Base-by-base conservation (phyloP, 2,113 vertebrate genomes). In the Pitta sordida region DNA sequence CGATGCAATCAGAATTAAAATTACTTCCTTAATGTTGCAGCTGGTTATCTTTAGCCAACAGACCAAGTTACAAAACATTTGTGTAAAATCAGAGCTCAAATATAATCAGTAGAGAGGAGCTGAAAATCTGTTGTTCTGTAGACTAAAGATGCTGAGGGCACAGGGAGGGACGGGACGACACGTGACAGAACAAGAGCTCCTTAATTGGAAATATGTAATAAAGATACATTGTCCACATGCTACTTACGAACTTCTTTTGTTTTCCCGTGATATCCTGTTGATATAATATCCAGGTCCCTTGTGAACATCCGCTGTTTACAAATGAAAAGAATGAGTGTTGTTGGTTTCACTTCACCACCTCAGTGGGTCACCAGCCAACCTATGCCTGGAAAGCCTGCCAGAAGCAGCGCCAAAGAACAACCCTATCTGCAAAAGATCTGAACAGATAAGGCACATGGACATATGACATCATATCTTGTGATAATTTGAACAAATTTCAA, bases 231-330 rank as follows among this genome's bases (percentile, higher is more conserved):
- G 46, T 87, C 67, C 67, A 55, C 74, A 43, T 43, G 67, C 56
- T 88, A 48, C 63, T 88, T 64, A 59, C 3, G 49, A 80, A 78
- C 89, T 90, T 74, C 89, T 92, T 95, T 96, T 95, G 84, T 96
- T 95, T 94, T 70, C 87, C 63, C 52, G 7, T 44, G 15, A 87
- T 70, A 95, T 96, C 95, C 94, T 96, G 93, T 91, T 96, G 94
- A 95, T 95, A 87, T 55, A 87, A 91, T 55, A 89, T 48, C 71
- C 71, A 92, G 78, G 79, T 91, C 85, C 51, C 84, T 80, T 13
- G 79, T 77, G 84, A 67, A 90, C n/a, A 94, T 94, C 89, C 87
- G 67, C 64, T 91, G 59, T 73, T 96, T 89, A 78, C 87, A 76
- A 73, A 65, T 15, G 37, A 83, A 75, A 79, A 91, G 89, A 92